Conservation (phyloP, 2,113 vertebrate genomes). For the Misgurnus anguillicaudatus region DNA sequence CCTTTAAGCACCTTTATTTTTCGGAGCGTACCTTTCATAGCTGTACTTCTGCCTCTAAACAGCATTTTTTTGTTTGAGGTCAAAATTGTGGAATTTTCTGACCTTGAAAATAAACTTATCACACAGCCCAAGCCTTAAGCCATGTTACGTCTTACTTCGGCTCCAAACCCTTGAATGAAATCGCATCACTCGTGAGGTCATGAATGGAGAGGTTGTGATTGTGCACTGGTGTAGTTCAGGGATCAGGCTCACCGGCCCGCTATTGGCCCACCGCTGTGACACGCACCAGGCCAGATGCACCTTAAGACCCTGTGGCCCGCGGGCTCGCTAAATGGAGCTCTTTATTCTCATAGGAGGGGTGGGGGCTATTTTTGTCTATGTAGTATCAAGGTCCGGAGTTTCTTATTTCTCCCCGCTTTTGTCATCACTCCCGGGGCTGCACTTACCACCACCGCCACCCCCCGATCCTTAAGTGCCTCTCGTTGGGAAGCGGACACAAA, state of each 20-base stretch:
- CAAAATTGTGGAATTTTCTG: background rate
- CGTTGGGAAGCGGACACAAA: constrained; percentile 67
- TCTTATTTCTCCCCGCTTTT: constrained; percentile 53
- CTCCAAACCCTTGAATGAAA: constrained; percentile 55
- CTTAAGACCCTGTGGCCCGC: constrained; percentile 58
- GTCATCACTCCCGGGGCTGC: constrained; percentile 28
- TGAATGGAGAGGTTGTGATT: constrained; percentile 50
- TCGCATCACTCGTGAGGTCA: constrained; percentile 67
- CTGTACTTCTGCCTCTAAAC: no score
- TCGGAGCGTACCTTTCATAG: no score
- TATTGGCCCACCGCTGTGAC: constrained; percentile 42
- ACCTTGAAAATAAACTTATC: constrained; percentile 49
- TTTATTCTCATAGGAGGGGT: constrained; percentile 75
- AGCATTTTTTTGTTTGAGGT: no score
- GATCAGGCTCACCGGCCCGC: constrained; percentile 37
- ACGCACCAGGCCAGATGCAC: constrained; percentile 51
- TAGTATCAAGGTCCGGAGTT: constrained; percentile 68
- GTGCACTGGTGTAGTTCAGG: constrained; percentile 36
- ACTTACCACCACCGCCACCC: constrained; percentile 49
- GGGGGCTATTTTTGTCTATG: constrained; percentile 64
- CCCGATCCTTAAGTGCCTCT: constrained; percentile 70
- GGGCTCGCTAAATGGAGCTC: constrained; percentile 76
- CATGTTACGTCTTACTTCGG: constrained; percentile 69
- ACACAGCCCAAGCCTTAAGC: constrained; percentile 55
- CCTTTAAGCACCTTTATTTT: no score